These are phyloP conservation scores for Hipparchia sbordonii DNA, from an alignment of 2,888 invertebrate genomes.

Conservation along the genomic window DNA sequence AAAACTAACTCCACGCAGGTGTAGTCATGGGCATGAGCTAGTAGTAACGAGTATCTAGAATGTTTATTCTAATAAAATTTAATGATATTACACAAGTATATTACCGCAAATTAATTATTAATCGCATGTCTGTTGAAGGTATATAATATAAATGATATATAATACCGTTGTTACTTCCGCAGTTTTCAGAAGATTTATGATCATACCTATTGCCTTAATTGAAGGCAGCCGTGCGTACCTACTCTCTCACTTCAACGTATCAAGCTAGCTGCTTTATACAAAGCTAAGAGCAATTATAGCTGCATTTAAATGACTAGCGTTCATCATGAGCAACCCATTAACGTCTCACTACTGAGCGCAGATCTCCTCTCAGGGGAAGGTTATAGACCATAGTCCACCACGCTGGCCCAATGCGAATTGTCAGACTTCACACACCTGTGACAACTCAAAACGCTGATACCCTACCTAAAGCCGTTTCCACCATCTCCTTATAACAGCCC, in stretches of 20 bases:
- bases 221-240: constrained; percentile 58
- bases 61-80: not conserved
- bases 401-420: too few relatives aligned
- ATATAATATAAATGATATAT: not conserved
- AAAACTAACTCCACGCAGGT: too few relatives aligned
- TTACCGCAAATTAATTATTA: not conserved
- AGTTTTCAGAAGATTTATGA: constrained; percentile 48
- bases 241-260: constrained; percentile 38
- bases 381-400: too few relatives aligned
- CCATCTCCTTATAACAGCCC: too few relatives aligned
- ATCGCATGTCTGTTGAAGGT: not conserved
- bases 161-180: constrained; percentile 36
- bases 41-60: not conserved
- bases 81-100: not conserved
- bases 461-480: too few relatives aligned
- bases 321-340: too few relatives aligned
- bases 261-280: constrained; percentile 36
- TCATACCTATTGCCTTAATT: constrained; percentile 48
- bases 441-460: too few relatives aligned
- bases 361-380: too few relatives aligned
- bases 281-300: constrained; percentile 9
- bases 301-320: constrained; percentile 11
- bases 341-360: too few relatives aligned
- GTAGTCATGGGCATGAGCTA: too few relatives aligned
- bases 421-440: too few relatives aligned